These are phyloP conservation scores for Amitus sp. DNA, from an alignment of 2,888 invertebrate genomes.

Conservation along the genomic window DNA sequence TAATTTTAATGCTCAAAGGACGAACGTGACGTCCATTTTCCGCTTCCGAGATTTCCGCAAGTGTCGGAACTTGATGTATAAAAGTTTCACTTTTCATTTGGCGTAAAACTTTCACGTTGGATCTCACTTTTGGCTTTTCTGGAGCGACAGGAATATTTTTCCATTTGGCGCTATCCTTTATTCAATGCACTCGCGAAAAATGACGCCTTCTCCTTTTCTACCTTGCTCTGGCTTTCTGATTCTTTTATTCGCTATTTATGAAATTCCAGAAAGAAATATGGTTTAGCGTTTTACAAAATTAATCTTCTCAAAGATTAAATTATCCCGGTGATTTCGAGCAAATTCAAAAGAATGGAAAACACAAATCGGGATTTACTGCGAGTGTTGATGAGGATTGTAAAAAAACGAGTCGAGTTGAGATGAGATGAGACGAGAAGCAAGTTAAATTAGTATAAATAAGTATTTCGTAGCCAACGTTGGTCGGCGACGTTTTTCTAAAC, in stretches of 20 bases:
- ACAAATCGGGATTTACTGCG: conserved; percentile 18
- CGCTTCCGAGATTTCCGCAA: too few species aligned
- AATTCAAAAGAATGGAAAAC: conserved; percentile 25
- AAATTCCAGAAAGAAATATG: background rate
- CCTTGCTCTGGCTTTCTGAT: background rate
- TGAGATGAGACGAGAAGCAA: conserved; percentile 37
- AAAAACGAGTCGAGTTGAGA: conserved; percentile 36
- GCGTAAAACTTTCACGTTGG: conserved; percentile 53
- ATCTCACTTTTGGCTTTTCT: conserved; percentile 25
- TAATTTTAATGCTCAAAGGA: conserved; percentile 31
- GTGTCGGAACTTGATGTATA: conserved; percentile 55
- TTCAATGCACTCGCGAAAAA: conserved; percentile 8
- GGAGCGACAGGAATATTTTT: conserved; percentile 18
- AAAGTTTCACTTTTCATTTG: conserved; percentile 61
- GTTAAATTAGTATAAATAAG: conserved; percentile 54
- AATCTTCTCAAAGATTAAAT: background rate
- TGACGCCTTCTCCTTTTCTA: too few species aligned
- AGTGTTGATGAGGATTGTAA: conserved; percentile 22
- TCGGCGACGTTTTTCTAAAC: conserved; percentile 29
- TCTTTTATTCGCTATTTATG: conserved; percentile 1
- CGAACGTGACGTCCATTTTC: conserved; percentile 24
- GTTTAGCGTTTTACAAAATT: background rate
- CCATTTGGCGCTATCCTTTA: conserved; percentile 27
- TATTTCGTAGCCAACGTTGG: conserved; percentile 51
- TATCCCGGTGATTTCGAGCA: conserved; percentile 23